Base-by-base conservation (phyloP, 2,888 invertebrate genomes). In the Tetheella fluctuosa region DNA sequence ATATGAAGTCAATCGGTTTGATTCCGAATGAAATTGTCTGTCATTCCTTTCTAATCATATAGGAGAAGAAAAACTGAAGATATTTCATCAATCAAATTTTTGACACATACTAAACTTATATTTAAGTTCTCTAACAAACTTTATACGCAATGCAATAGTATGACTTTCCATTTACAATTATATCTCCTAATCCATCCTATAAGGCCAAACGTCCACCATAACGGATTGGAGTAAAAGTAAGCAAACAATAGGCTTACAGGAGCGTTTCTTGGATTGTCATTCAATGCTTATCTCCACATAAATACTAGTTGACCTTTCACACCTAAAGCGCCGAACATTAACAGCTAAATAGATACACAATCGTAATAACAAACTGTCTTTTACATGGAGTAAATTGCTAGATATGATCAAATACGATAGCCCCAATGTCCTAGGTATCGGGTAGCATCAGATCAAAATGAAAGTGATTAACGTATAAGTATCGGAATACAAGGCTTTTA, bases 251-350 rank as follows among this genome's bases (percentile, higher is more conserved):
- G 10, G 2, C 48, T 48, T 20, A 48, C 48, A 42, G 42, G n/a
- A 39, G 15, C 17, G 7, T 17, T 1, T 48, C 48, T 17, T 48
- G 20, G 17, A 3, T 48, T 48, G 20, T 48, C 48, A n/a, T 20
- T 2, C 8, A 3, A 17, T 7, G n/a, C 48, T 48, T 48, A 48
- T 48, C 48, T 17, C 10, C 48, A 17, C 42, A 17, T 42, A 42
- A 48, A 48, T 20, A 20, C 17, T 15, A 20, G 20, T 17, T 42
- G 42, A 42, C 42, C 42, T 7, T 17, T 20, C 17, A 28, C 23
- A 61, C 52, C 54, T 28, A 54, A 54, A 59, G 52, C 53, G 55
- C 25, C 48, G 37, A 57, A 52, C 42, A 39, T 61, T 55, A 23
- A 59, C 54, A 59, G 17, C 20, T 48, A 20, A 48, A 48, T 48